phyloP scores from a whole-genome alignment of 2,113 vertebrate species.

The Melospiza georgiana region DNA sequence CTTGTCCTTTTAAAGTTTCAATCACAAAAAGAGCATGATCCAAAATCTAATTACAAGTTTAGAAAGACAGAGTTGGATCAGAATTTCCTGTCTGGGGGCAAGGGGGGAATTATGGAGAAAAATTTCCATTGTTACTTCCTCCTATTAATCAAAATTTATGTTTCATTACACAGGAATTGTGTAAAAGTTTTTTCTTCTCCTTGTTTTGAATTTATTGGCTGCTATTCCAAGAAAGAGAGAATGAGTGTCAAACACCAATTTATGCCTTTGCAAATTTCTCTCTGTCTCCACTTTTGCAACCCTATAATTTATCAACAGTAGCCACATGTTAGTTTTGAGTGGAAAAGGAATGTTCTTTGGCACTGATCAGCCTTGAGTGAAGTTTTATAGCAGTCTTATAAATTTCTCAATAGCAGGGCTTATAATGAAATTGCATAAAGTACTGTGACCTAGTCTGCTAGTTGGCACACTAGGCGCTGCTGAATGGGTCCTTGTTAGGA shows the following conservation, averaged over 20 bases:
- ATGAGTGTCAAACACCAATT: not conserved
- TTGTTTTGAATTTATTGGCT: not conserved
- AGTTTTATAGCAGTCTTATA: conserved; percentile 39
- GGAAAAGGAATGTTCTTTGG: conserved; percentile 52
- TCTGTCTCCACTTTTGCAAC: not conserved
- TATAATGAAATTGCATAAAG: conserved; percentile 46
- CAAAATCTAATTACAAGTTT: conserved; percentile 12
- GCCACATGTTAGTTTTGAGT: conserved; percentile 13
- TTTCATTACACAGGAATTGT: not conserved
- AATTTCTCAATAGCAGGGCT: conserved; percentile 25
- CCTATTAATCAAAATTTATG: not conserved
- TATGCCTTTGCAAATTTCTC: not conserved
- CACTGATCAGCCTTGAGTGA: conserved; percentile 4
- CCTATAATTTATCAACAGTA: not conserved
- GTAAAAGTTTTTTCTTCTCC: not conserved
- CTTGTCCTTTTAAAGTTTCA: conserved; percentile 39
- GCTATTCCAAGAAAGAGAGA: not conserved
- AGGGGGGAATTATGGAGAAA: not conserved
- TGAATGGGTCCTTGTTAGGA: not conserved
- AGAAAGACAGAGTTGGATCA: not conserved
- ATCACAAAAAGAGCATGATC: not conserved
- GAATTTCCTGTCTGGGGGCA: not conserved
- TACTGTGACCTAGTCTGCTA: not conserved
- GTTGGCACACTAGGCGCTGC: not conserved
- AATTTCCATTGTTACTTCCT: not conserved